Evolutionary conservation across 2,113 vertebrate genomes (phyloP), one percentile per base, ranked within the genome.

Genomic region (Pterocles burchelli): DNA sequence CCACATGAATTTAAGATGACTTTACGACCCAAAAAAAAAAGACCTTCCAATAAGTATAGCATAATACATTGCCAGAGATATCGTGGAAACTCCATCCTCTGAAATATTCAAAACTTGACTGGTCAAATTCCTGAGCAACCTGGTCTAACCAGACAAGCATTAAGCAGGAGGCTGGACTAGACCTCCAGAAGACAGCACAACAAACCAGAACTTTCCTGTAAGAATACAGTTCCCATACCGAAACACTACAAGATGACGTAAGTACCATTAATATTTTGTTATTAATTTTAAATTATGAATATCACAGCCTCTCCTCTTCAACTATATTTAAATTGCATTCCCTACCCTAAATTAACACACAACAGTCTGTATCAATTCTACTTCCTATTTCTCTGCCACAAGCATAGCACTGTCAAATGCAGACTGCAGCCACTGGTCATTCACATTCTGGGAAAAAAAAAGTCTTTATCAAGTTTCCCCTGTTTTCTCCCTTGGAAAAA

Each of bases 401-500:
- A 48, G 19, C 59, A 49, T 3, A 71, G 48, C 14, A 65, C 24
- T 61, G 49, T 36, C 49, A 20, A 8, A 43, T 11, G 25, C 11
- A 46, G 19, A 55, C 33, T 78, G 61, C 22, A 78, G 24, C 21
- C 70, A 63, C 13, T 13, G 29, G 43, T 43, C 68, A 74, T 31
- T 25, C 36, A n/a, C 7, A 0, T 33, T 59, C 21, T 3, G 2
- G 7, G 16, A 13, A 25, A 51, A 49, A 49, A 3, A 25, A n/a
- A 10, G 10, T 31, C 24, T 28, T 58, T 20, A 67, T 13, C 10
- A 68, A 36, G 31, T 77, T 49, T 92, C 22, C 11, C 7, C 18
- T 14, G 4, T 38, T 59, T 77, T 41, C 29, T 63, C 38, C n/a
- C 18, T 41, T 21, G 17, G 33, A 49, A 46, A 81, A 76, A 51